Conservation (phyloP, 2,797 vertebrate species). For the Alcedo atthis region DNA sequence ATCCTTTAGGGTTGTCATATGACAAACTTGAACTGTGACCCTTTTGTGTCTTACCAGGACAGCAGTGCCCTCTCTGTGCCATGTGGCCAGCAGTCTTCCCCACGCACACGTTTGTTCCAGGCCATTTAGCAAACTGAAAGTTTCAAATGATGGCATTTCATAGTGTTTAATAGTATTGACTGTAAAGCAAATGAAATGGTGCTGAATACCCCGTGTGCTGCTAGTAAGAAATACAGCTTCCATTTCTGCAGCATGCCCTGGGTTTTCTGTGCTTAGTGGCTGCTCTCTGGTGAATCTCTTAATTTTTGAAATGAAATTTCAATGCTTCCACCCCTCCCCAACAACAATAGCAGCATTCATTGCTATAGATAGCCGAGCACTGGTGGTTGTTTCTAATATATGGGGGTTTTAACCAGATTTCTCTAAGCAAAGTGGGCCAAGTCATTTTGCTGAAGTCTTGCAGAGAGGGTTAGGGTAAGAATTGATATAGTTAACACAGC, state of each 20-base stretch:
- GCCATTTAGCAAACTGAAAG: conserved; percentile 63
- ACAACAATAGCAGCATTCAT: background rate
- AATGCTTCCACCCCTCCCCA: background rate
- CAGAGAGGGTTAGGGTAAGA: conserved; percentile 34
- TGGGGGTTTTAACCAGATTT: conserved; percentile 34
- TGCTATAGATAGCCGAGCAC: background rate
- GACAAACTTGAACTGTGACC: conserved; percentile 87
- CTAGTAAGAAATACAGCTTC: conserved; percentile 49
- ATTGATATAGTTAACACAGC: conserved; percentile 35
- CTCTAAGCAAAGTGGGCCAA: conserved; percentile 48
- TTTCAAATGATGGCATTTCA: conserved; percentile 58
- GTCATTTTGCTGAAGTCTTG: conserved; percentile 48
- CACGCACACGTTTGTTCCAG: conserved; percentile 17
- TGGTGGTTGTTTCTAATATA: conserved; percentile 46
- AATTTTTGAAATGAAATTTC: conserved; percentile 15
- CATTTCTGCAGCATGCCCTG: conserved; percentile 20
- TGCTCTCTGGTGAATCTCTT: conserved; percentile 18
- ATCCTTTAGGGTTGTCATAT: conserved; percentile 80
- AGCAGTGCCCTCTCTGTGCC: conserved; percentile 64
- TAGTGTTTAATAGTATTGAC: conserved; percentile 57
- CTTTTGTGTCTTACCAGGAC: conserved; percentile 78
- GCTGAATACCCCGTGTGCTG: conserved; percentile 32
- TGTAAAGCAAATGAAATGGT: conserved; percentile 61
- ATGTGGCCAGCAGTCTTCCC: conserved; percentile 67
- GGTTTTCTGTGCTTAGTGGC: background rate